A percentile compares a stretch with the other conserved stretches of the same genome.
Conservation (phyloP, 1,140 invertebrate genomes). For the Pseudomyrmex cubaensis region DNA sequence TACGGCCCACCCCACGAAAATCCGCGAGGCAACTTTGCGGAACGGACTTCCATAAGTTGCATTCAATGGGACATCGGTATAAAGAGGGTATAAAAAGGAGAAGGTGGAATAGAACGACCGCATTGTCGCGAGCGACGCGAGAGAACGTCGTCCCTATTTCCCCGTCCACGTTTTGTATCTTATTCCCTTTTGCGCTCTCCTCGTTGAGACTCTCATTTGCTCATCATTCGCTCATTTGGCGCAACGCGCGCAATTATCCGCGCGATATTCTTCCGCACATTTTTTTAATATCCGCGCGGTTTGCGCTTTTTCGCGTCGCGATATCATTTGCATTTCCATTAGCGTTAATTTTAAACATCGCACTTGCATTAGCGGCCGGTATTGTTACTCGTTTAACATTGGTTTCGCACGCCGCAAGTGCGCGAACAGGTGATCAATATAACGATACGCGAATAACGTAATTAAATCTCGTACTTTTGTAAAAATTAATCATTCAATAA, state of each 20-base stretch:
- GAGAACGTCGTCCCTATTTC: constrained; percentile 38
- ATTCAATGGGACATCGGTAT: constrained; percentile 81
- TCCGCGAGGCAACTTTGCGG: constrained; percentile 79
- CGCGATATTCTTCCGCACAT: constrained; percentile 59
- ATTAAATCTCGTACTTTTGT: constrained; percentile 12
- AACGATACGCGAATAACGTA: constrained; percentile 5
- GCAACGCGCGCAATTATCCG: constrained; percentile 73
- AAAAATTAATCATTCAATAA: constrained; percentile 30
- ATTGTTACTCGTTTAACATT: constrained; percentile 47
- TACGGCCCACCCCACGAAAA: constrained; percentile 77
- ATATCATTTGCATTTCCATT: constrained; percentile 48
- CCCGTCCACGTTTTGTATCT: constrained; percentile 57
- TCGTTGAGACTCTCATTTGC: constrained; percentile 34
- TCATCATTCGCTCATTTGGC: constrained; percentile 51
- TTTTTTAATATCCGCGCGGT: constrained; percentile 64
- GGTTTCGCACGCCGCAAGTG: constrained; percentile 1
- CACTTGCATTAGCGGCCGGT: neutral
- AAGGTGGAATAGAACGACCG: constrained; percentile 50
- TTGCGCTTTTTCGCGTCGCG: constrained; percentile 12
- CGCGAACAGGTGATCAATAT: neutral
- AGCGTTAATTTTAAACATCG: constrained; percentile 42
- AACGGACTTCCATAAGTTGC: constrained; percentile 81
- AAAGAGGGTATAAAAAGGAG: constrained; percentile 76
- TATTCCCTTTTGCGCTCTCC: constrained; percentile 67
- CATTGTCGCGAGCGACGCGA: constrained; percentile 63